Evolutionary conservation across 2,888 invertebrate genomes (phyloP).

Genomic region (Hetaerina titia): DNA sequence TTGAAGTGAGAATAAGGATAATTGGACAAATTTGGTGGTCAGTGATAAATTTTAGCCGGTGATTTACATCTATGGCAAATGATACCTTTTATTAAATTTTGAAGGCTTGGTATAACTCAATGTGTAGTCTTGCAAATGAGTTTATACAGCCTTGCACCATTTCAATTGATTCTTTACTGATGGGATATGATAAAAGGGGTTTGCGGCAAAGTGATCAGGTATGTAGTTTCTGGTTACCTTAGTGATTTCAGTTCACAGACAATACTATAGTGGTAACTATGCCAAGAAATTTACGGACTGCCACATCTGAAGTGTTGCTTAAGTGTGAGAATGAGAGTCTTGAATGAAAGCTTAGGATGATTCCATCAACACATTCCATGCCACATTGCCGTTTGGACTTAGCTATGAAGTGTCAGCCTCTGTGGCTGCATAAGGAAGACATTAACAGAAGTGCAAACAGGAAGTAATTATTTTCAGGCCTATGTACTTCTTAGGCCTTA

Average conservation of each 20-base stretch:
- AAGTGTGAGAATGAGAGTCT: constrained; percentile 19
- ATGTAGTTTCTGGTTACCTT: constrained; percentile 47
- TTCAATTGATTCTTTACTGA: constrained; percentile 26
- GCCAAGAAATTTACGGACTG: constrained; percentile 16
- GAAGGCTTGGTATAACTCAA: constrained; percentile 23
- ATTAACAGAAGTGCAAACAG: constrained; percentile 57
- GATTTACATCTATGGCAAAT: constrained; percentile 54
- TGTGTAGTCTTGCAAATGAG: constrained; percentile 14
- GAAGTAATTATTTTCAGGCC: constrained; percentile 58
- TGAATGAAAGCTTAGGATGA: constrained; percentile 49
- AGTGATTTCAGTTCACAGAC: constrained; percentile 59
- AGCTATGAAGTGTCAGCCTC: constrained; percentile 24
- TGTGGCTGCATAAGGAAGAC: constrained; percentile 45
- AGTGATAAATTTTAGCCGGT: constrained; percentile 57
- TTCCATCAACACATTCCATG: constrained; percentile 63
- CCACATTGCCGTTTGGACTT: constrained; percentile 60
- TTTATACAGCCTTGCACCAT: constrained; percentile 54
- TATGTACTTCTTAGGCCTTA: constrained; percentile 62
- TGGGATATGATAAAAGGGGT: constrained; percentile 53
- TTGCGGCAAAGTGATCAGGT: constrained; percentile 59
- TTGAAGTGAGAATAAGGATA: constrained; percentile 43
- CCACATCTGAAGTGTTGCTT: constrained; percentile 47
- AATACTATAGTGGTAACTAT: constrained; percentile 48
- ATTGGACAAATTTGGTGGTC: constrained; percentile 45
- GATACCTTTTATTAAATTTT: constrained; percentile 31